A percentile compares a stretch with the other conserved stretches of the same genome.
phyloP scores from a whole-genome alignment of 2,888 invertebrate species.

The Pseudeuparius sepicola region DNA sequence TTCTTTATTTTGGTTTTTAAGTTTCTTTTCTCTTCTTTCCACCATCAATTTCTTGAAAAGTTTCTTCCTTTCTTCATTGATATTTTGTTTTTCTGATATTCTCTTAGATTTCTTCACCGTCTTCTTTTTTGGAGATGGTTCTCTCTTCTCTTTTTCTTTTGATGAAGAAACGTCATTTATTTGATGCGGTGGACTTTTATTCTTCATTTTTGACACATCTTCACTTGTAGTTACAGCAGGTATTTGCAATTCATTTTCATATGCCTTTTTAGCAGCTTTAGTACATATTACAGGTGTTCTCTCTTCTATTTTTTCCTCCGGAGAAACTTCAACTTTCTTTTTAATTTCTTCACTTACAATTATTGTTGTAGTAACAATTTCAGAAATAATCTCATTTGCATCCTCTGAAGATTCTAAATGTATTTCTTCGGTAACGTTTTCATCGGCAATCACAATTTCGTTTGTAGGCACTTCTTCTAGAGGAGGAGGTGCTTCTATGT shows the following conservation, averaged over 20 bases:
- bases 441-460: too few species aligned
- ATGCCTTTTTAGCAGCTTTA: constrained; percentile 31
- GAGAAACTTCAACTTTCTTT: background rate
- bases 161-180: too few species aligned
- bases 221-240: constrained; percentile 26
- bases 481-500: too few species aligned
- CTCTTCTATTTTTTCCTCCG: background rate
- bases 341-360: constrained; percentile 1
- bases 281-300: constrained; percentile 18
- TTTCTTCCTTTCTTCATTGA: constrained; percentile 7
- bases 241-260: constrained; percentile 26
- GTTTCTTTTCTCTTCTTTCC: constrained; percentile 3
- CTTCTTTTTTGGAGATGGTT: too few species aligned
- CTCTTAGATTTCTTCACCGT: constrained; percentile 3
- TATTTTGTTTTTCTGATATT: constrained; percentile 8
- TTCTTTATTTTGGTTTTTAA: constrained; percentile 1
- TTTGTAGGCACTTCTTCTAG: too few species aligned
- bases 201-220: constrained; percentile 14
- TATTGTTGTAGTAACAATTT: background rate
- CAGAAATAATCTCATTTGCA: too few species aligned
- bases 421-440: constrained; percentile 1
- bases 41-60: constrained; percentile 1
- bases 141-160: too few species aligned
- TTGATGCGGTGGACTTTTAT: constrained; percentile 1
- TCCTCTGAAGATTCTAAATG: background rate